Evolutionary conservation across 2,113 vertebrate species (phyloP).

Genomic region (Notiomystis cincta): DNA sequence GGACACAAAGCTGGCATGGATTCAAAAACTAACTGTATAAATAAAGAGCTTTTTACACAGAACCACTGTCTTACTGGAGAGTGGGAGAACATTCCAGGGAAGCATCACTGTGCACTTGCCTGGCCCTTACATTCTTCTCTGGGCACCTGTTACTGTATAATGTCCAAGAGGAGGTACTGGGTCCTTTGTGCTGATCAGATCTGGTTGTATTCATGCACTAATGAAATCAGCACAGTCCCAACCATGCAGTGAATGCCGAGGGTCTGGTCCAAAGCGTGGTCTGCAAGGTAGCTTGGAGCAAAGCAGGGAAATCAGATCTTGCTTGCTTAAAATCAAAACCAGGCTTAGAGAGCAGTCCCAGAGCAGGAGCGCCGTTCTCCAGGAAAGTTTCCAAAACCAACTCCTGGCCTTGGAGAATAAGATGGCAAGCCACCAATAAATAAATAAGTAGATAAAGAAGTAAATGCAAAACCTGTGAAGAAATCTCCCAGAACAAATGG

Average conservation of each 20-base stretch:
- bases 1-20: neutral
- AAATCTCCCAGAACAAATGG: constrained; percentile 49
- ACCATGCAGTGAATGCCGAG: neutral
- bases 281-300: constrained; percentile 44
- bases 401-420: constrained; percentile 45
- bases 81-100: neutral
- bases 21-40: neutral
- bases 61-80: neutral
- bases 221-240: neutral
- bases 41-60: neutral
- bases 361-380: neutral
- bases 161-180: neutral
- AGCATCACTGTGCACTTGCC: neutral
- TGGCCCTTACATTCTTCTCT: neutral
- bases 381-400: constrained; percentile 51
- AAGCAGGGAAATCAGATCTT: constrained; percentile 12
- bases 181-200: neutral
- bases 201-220: neutral
- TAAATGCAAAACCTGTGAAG: constrained; percentile 49
- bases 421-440: constrained; percentile 62
- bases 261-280: neutral
- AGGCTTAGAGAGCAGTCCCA: constrained; percentile 20
- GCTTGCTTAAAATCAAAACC: constrained; percentile 52
- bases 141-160: neutral
- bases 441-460: constrained; percentile 61